These are phyloP conservation scores for Eubasilissa splendida DNA, from an alignment of 2,888 invertebrate species.

Conservation along the genomic window DNA sequence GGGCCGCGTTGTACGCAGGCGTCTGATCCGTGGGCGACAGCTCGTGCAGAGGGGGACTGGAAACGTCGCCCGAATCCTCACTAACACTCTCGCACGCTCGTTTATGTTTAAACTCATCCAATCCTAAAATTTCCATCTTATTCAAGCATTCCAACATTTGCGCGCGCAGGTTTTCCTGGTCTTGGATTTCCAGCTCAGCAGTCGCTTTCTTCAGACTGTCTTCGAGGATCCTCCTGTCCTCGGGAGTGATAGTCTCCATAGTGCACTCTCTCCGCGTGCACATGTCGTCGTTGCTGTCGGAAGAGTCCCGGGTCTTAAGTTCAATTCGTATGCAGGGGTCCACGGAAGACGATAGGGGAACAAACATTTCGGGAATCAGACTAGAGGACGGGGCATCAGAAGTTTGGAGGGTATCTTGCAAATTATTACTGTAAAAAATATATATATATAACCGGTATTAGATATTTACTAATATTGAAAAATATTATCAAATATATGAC, in stretches of 20 bases:
- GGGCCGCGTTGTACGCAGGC: slow-evolving; percentile 25
- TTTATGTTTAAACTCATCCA: slow-evolving; percentile 6
- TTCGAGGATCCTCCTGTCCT: not conserved
- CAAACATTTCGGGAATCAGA: slow-evolving; percentile 33
- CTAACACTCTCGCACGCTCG: not conserved
- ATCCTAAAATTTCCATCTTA: slow-evolving; percentile 38
- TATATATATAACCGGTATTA: not conserved
- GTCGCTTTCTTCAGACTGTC: not conserved
- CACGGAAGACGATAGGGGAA: slow-evolving; percentile 22
- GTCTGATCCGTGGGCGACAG: slow-evolving; percentile 64
- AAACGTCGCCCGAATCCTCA: slow-evolving; percentile 61
- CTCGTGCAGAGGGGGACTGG: slow-evolving; percentile 68
- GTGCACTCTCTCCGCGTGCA: not conserved
- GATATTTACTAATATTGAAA: not conserved
- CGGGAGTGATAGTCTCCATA: not conserved
- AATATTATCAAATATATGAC: not conserved
- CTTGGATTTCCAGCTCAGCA: not conserved
- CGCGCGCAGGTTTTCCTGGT: slow-evolving; percentile 2
- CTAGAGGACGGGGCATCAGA: not conserved
- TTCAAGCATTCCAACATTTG: slow-evolving; percentile 40
- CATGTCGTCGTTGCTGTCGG: not conserved
- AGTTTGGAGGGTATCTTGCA: not conserved
- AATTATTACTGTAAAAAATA: not conserved
- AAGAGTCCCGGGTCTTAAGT: not conserved
- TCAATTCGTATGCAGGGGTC: slow-evolving; percentile 29